Evolutionary conservation across 2,888 invertebrate genomes (phyloP).

Genomic region (Caenorhabditis macrosperma): DNA sequence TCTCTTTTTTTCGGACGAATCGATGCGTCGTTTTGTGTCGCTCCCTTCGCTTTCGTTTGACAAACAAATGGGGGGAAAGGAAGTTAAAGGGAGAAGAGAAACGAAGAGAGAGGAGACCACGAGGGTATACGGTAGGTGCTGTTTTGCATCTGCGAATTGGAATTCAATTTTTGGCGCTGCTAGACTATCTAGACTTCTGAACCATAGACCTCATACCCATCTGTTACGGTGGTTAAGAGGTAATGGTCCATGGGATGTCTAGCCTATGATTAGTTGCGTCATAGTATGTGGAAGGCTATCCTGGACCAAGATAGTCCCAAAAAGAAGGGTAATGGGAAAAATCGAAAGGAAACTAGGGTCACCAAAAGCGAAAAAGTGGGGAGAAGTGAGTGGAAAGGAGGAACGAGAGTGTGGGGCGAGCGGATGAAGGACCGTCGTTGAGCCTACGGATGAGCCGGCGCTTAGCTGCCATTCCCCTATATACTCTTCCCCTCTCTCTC

Average conservation of each 20-base stretch:
- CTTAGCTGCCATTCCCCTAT: conserved; percentile 59
- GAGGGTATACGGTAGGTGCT: conserved; percentile 27
- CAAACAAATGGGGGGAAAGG: conserved; percentile 45
- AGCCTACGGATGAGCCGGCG: conserved; percentile 62
- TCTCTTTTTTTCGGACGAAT: neutral
- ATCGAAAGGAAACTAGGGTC: neutral
- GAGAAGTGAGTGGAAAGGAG: neutral
- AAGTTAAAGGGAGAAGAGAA: neutral
- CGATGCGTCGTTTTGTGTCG: conserved; percentile 4
- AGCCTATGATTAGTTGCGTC: neutral
- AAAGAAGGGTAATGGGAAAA: too few relatives aligned
- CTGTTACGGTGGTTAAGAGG: too few relatives aligned
- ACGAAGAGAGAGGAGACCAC: too few relatives aligned
- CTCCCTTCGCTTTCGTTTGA: conserved; percentile 26
- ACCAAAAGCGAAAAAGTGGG: neutral
- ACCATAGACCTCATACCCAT: too few relatives aligned
- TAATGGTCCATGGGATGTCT: neutral
- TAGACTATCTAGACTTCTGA: too few relatives aligned
- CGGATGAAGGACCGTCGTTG: conserved; percentile 48
- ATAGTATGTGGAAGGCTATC: neutral
- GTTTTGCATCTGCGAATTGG: too few relatives aligned
- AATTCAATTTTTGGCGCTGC: too few relatives aligned
- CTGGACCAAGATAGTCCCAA: too few relatives aligned
- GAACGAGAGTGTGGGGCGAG: neutral
- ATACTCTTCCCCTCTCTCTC: conserved; percentile 13